Evolutionary conservation across 1,140 invertebrate genomes (phyloP), one percentile per base, ranked within the genome.

Genomic region (Penaeus indicus): DNA sequence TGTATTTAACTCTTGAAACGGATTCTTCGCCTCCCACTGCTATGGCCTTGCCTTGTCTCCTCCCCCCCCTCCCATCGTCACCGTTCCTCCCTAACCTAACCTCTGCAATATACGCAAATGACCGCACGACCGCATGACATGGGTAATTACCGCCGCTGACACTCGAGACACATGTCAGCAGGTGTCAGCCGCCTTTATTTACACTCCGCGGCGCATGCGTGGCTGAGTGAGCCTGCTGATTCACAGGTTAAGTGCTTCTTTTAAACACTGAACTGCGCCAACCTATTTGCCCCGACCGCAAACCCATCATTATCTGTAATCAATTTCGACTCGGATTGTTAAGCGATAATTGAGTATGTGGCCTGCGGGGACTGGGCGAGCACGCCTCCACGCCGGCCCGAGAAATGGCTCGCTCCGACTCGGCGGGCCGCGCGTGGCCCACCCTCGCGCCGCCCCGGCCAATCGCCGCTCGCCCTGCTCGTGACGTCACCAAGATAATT

Each of bases 261-360:
- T 84, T 88, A 88, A 88, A 88, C 81, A 88, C 87, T 84, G 87
- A 88, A 88, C 87, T 88, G 87, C 81, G 87, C 87, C 81, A 88
- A 88, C 80, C 81, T 80, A 88, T 88, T 88, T 84, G 81, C 87
- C 87, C 47, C 72, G 80, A 88, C 87, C 87, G 81, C 87, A 88
- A 88, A 75, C 82, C 87, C 61, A 63, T 88, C 87, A 88, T 88
- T 88, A 88, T 42, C 87, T 88, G 87, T 88, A 88, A 88, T 88
- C 87, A 88, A 88, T 88, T 88, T 88, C 69, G 87, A 88, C 87
- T 88, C 87, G 87, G 87, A 88, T 88, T 88, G 87, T 88, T 88
- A 88, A 78, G 81, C 87, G 87, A 88, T 88, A 88, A 88, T 88
- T 88, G 87, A 88, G 87, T 88, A 88, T 78, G 87, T 84, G 82